These are phyloP conservation scores for Talpa occidentalis DNA, from an alignment of 2,113 vertebrate species.

Conservation along the genomic window DNA sequence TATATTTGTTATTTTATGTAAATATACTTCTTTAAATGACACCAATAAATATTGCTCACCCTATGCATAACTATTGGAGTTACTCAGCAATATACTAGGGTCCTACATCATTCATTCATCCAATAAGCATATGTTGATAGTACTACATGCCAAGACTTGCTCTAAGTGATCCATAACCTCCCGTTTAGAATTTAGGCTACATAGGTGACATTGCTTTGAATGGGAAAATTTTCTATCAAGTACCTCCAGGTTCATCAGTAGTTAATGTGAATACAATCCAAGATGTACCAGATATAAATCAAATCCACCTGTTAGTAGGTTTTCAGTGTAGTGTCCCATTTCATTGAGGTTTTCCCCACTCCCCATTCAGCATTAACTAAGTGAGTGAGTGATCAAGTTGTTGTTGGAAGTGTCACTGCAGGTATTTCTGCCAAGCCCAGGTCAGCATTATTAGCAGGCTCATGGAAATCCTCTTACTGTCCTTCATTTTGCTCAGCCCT, in stretches of 20 bases:
- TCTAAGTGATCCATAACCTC: not conserved
- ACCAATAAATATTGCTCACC: not conserved
- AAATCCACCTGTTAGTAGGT: not conserved
- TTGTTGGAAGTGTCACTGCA: too few relatives aligned
- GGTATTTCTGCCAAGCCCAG: not conserved
- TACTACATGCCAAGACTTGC: not conserved
- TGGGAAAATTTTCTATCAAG: not conserved
- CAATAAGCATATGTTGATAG: not conserved
- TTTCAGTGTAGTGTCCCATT: not conserved
- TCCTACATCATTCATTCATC: not conserved
- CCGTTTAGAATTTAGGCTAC: not conserved
- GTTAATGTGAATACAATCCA: not conserved
- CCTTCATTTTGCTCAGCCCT: not conserved
- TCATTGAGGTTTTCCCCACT: not conserved
- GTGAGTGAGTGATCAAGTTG: not conserved
- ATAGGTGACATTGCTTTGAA: not conserved
- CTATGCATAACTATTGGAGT: not conserved
- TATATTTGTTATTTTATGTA: not conserved
- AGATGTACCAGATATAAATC: not conserved
- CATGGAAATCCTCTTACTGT: not conserved
- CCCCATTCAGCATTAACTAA: not conserved
- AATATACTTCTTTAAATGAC: constrained; percentile 24
- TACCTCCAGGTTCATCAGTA: not conserved
- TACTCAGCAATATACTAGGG: not conserved
- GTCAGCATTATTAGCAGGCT: not conserved